Evolutionary conservation across 2,888 invertebrate genomes (phyloP), one percentile per base, ranked within the genome.

Genomic region (Blomia tropicalis): DNA sequence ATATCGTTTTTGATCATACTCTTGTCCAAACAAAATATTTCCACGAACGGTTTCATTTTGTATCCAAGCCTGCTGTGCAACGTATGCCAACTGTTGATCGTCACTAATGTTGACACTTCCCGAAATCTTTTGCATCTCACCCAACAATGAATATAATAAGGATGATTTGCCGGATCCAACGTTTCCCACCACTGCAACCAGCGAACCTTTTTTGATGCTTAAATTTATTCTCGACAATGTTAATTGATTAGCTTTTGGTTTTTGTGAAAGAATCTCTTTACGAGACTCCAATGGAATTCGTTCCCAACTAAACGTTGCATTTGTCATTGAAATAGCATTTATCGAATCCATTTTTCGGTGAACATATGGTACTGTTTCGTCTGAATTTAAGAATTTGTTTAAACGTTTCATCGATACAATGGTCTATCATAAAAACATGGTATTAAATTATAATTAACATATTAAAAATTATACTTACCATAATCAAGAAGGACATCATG

Each of bases 331-430:
- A 59, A 60, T 25, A 11, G 60, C 58, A 25, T 60, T 14, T 1
- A 19, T 3, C n/a, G 14, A 2, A 11, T 17, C 22, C 3, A 17
- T n/a, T 3, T 51, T 30, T 2, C 32, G 27, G 11, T 2, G 79
- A 0, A 90, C 84, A 68, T 82, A 83, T 66, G 79, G 77, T 74
- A 91, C 85, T 67, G 93, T 76, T 76, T 95, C 93, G 71, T 91
- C 90, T 67, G 82, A 81, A 72, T 87, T 90, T 82, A 95, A 82
- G 75, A 90, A 95, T 72, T 84, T 84, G 74, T 90, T 88, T 69
- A 95, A 82, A 73, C 95, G 81, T 71, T 84, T 83, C 66, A 93
- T 82, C 66, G 93, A 93, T 53, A 95, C 93, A 70, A 81, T 80
- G 58, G 66, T 65, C 64, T 41, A n/a, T n/a, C 14, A n/a, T 14